These are phyloP conservation scores for Aphelenchoides avenae DNA, from an alignment of 1,140 invertebrate genomes.

Conservation along the genomic window DNA sequence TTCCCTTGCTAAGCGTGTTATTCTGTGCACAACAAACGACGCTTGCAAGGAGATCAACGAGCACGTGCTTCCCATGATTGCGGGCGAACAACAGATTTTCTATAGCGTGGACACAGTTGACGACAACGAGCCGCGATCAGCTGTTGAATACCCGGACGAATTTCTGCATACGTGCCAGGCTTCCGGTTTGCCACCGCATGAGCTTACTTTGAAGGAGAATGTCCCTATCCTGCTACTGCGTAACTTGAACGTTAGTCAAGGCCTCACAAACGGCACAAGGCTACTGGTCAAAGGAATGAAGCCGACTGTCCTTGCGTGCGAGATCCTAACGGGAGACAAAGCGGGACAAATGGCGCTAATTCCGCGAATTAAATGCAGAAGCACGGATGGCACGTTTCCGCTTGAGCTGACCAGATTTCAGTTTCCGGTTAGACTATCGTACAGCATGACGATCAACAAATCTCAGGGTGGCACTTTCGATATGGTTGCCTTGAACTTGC, in stretches of 20 bases:
- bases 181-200: slow-evolving; percentile 7
- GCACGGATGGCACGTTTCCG: slow-evolving; percentile 14
- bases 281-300: slow-evolving; percentile 22
- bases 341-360: slow-evolving; percentile 10
- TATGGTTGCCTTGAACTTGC: slow-evolving; percentile 59
- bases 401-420: slow-evolving; percentile 57
- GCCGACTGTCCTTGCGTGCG: slow-evolving; percentile 9
- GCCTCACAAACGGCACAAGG: slow-evolving; percentile 34
- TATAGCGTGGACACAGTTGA: slow-evolving; percentile 13
- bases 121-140: slow-evolving; percentile 5
- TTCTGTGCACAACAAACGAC: slow-evolving; percentile 32
- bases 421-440: slow-evolving; percentile 63
- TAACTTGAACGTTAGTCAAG: slow-evolving; percentile 21
- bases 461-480: slow-evolving; percentile 63
- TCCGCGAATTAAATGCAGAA: slow-evolving; percentile 32
- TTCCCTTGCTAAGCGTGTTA: slow-evolving; percentile 18
- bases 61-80: slow-evolving; percentile 23
- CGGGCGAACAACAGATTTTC: slow-evolving; percentile 23
- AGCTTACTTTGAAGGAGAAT: slow-evolving; percentile 23
- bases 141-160: slow-evolving; percentile 22
- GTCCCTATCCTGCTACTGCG: slow-evolving; percentile 16
- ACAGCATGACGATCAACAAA: slow-evolving; percentile 66
- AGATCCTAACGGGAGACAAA: slow-evolving; percentile 33
- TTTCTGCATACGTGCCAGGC: slow-evolving; percentile 18
- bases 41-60: slow-evolving; percentile 29